Percentiles rank a stretch among this genome's conserved stretches.
These are phyloP conservation scores for Sisor rabdophorus DNA, from an alignment of 2,113 vertebrate genomes.

Conservation along the genomic window DNA sequence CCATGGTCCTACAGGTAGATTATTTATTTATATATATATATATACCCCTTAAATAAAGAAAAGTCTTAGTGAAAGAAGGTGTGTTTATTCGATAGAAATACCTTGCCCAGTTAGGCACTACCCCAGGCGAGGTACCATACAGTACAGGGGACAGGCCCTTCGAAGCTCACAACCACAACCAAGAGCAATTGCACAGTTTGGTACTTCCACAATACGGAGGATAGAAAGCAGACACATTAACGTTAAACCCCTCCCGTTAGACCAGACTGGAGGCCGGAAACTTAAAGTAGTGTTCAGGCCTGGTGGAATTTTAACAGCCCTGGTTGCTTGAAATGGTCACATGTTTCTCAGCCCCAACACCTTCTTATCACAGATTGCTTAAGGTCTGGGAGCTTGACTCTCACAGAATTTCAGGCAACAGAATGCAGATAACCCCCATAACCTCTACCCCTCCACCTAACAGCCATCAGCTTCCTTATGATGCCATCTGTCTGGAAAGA, in stretches of 20 bases:
- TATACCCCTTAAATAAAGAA: background rate
- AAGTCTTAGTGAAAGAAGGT: background rate
- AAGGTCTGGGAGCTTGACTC: slow-evolving; percentile 56
- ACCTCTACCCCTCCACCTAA: slow-evolving; percentile 6
- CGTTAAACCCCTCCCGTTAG: slow-evolving; percentile 26
- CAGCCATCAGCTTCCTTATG: background rate
- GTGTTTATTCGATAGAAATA: too few relatives aligned
- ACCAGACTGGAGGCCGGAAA: slow-evolving; percentile 43
- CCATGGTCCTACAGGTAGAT: background rate
- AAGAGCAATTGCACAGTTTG: background rate
- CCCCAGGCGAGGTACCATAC: background rate
- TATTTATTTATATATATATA: background rate
- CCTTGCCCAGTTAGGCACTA: too few relatives aligned
- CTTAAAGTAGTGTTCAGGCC: slow-evolving; percentile 47
- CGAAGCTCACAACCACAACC: background rate
- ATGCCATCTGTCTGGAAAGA: slow-evolving; percentile 18
- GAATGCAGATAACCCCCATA: slow-evolving; percentile 17
- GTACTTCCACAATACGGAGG: slow-evolving; percentile 41
- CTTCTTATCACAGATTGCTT: slow-evolving; percentile 75
- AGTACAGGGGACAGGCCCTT: background rate
- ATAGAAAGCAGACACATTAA: slow-evolving; percentile 34
- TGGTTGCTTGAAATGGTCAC: slow-evolving; percentile 52
- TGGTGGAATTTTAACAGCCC: slow-evolving; percentile 56
- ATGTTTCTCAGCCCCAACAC: slow-evolving; percentile 80
- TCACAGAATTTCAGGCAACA: slow-evolving; percentile 65